Base-by-base conservation (phyloP, 2,888 invertebrate genomes). In the Caenorhabditis sp. region DNA sequence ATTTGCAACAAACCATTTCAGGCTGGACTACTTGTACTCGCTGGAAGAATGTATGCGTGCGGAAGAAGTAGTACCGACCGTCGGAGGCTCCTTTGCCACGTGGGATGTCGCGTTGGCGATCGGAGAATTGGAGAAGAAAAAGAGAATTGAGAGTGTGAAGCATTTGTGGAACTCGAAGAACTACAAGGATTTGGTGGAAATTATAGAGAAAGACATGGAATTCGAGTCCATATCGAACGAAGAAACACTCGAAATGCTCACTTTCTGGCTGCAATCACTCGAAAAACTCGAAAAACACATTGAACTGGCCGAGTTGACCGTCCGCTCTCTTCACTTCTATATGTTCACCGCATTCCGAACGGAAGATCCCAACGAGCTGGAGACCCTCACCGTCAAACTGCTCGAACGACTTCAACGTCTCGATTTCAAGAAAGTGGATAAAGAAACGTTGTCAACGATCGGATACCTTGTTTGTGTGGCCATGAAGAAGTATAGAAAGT, bases 121-220 rank as follows among this genome's bases (percentile, higher is more conserved):
- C 2, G 65, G 50, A 4, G 56, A 70, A 7, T 9, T 70, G n/a
- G 63, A 76, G 26, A 76, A 76, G 22, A 71, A 70, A 32, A 52
- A 55, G 13, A 15, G 76, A 46, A 71, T 71, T 11, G 65, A 76
- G 2, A 55, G 55, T 26, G 48, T 76, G 8, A 76, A 70, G 22
- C 48, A 59, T 4, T 35, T 76, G 1, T 76, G 76, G 76, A 61
- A 46, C 9, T 48, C 62, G 0, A 32, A 35, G 8, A 59, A 48
- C 22, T 76, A 65, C 48, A 22, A 41, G 17, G 63, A 55, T 30
- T 37, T 76, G 0, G 37, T 81, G 2, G 45, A 61, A 22, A 73
- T 81, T 6, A 63, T 78, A 13, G 27, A 55, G 7, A 59, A 59
- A 6, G 78, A 78, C 26, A 76, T 81, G 1, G 80, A 81, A 5